phyloP scores from a whole-genome alignment of 2,113 vertebrate species.

The Cairina moschata region DNA sequence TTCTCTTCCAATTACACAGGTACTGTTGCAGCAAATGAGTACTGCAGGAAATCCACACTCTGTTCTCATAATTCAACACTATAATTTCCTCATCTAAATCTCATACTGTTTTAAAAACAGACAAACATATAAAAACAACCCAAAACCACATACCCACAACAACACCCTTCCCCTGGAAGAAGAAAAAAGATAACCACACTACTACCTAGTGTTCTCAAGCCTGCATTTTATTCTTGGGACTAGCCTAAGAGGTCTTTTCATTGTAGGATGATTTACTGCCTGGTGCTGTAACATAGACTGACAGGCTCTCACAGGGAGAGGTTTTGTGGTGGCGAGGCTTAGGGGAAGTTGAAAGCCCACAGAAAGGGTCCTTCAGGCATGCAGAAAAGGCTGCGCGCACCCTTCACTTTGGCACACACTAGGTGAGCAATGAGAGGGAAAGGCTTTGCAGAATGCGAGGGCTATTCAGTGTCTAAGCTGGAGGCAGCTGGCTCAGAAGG shows the following conservation, averaged over 20 bases:
- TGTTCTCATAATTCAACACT: not conserved
- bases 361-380: not conserved
- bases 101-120: not conserved
- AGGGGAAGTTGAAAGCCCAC: not conserved
- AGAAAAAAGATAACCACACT: not conserved
- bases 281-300: not conserved
- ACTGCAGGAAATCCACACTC: not conserved
- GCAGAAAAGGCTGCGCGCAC: not conserved
- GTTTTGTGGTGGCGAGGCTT: not conserved
- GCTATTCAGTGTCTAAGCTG: not conserved
- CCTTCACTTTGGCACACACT: not conserved
- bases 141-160: too few species aligned
- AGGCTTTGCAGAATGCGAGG: not conserved
- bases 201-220: not conserved
- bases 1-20: not conserved
- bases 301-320: not conserved
- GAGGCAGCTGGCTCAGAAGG: not conserved
- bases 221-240: not conserved
- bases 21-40: not conserved
- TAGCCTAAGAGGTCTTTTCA: not conserved
- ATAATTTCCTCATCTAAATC: constrained; percentile 37
- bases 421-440: not conserved
- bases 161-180: not conserved
- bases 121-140: not conserved
- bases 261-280: not conserved